phyloP scores from a whole-genome alignment of 2,113 vertebrate species.

The Dromiciops gliroides region DNA sequence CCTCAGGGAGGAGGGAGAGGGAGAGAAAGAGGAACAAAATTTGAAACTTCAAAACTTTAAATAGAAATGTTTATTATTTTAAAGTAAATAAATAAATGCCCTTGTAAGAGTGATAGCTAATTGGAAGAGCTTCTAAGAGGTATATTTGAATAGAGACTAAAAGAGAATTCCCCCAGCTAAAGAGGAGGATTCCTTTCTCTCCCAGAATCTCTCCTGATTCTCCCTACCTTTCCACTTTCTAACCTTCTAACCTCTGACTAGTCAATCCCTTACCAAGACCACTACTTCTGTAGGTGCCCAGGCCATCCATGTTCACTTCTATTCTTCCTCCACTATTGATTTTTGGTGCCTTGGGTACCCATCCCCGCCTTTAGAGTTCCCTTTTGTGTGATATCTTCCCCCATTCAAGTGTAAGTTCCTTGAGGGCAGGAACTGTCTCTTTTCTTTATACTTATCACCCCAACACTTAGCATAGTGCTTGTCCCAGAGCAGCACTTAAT shows the following conservation, averaged over 20 bases:
- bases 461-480: background rate
- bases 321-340: background rate
- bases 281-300: background rate
- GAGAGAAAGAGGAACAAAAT: no score
- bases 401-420: background rate
- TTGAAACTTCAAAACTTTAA: no score
- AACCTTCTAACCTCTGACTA: background rate
- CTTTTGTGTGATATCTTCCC: background rate
- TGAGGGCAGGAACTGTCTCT: background rate
- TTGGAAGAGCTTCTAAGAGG: background rate
- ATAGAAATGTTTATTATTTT: no score
- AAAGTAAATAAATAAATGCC: no score
- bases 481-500: background rate
- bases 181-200: background rate
- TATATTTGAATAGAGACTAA: background rate
- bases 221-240: background rate
- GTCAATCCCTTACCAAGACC: no score
- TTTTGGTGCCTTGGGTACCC: background rate
- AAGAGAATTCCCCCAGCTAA: background rate
- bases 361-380: background rate
- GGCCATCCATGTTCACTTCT: background rate
- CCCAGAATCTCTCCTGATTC: background rate
- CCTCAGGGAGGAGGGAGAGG: no score
- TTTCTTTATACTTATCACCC: background rate
- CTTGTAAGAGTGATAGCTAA: background rate